These are phyloP conservation scores for Scopus umbretta DNA, from an alignment of 2,113 vertebrate species.

Conservation along the genomic window DNA sequence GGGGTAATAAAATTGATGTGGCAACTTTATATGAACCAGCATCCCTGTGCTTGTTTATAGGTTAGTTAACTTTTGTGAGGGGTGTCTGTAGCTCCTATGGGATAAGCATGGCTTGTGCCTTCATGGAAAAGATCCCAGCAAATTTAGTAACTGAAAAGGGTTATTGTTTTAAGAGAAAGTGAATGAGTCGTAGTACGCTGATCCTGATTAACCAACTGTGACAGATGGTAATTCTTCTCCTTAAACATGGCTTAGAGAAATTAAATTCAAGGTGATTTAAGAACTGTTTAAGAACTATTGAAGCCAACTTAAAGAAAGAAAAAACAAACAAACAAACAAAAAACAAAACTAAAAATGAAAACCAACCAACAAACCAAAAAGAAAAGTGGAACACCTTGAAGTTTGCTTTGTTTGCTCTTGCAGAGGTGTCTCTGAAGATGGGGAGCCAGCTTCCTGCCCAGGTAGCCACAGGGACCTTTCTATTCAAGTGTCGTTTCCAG, in stretches of 20 bases:
- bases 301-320: not conserved
- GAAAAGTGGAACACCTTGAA: not conserved
- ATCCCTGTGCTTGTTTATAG: not conserved
- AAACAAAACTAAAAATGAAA: not conserved
- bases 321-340: not conserved
- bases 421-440: rapidly evolving
- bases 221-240: conserved; percentile 34
- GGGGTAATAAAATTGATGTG: not conserved
- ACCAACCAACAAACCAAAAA: not conserved
- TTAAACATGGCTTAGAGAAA: conserved; percentile 10
- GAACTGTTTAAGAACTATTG: not conserved
- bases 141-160: not conserved
- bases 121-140: not conserved
- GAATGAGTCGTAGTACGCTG: not conserved
- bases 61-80: not conserved
- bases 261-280: conserved; percentile 44
- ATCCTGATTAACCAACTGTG: conserved; percentile 21
- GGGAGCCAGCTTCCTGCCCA: not conserved
- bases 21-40: not conserved
- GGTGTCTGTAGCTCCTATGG: not conserved
- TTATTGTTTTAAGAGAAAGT: conserved; percentile 21
- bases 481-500: not conserved
- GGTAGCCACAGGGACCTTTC: not conserved
- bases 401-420: not conserved
- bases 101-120: not conserved